phyloP scores from a whole-genome alignment of 2,888 invertebrate genomes.

The Polymixis flavicincta region DNA sequence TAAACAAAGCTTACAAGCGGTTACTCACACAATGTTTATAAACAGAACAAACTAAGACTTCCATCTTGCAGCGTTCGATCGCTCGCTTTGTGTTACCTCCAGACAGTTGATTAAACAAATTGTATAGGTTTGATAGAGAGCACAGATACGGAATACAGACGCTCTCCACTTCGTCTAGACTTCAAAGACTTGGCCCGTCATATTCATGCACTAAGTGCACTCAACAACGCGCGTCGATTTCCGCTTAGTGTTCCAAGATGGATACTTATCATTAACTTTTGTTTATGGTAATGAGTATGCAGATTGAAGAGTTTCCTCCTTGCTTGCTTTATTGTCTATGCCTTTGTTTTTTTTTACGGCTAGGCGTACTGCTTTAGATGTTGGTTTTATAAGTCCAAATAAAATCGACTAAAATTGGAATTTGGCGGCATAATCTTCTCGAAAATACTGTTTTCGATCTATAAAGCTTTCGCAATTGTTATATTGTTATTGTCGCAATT shows the following conservation, averaged over 20 bases:
- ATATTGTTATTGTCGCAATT: constrained; percentile 38
- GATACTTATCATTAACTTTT: constrained; percentile 54
- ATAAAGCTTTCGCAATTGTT: constrained; percentile 26
- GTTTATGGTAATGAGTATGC: constrained; percentile 57
- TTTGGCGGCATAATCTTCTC: not conserved
- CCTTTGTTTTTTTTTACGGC: not conserved
- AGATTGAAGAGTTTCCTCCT: constrained; percentile 35
- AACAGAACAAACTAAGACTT: constrained; percentile 56
- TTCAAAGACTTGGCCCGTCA: constrained; percentile 58
- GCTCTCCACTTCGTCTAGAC: constrained; percentile 64
- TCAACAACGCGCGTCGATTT: constrained; percentile 47
- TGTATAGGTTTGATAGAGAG: constrained; percentile 64
- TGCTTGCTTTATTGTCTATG: constrained; percentile 27
- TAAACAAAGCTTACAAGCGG: constrained; percentile 31
- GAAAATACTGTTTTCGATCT: not conserved
- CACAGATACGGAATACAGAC: constrained; percentile 50
- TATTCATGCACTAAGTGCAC: constrained; percentile 59
- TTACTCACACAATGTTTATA: constrained; percentile 55
- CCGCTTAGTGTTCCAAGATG: constrained; percentile 55
- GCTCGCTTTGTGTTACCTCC: constrained; percentile 49
- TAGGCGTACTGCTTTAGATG: no score
- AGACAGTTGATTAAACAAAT: constrained; percentile 66
- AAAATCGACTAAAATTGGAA: not conserved
- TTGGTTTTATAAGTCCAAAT: not conserved
- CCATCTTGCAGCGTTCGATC: constrained; percentile 43